Evolutionary conservation across 2,797 vertebrate genomes (phyloP), one percentile per base, ranked within the genome.

Genomic region (Dermochelys coriacea): DNA sequence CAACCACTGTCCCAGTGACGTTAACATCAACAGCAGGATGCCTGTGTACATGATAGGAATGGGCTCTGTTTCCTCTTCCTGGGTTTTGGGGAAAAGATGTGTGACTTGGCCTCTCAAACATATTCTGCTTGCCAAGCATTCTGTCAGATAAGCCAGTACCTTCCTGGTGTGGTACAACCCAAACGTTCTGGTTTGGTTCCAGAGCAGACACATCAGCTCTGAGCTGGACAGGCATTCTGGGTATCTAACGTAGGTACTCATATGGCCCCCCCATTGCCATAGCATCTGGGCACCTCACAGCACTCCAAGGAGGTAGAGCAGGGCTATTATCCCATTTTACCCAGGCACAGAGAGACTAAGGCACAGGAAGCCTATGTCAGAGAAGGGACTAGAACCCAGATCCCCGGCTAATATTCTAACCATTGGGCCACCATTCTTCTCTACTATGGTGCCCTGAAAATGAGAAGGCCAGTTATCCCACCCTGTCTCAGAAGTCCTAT

Each of bases 281-380:
- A 7, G 41, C 12, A 45, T 45, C 41, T 68, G 21, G 16, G 41
- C 25, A 15, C 0, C 1, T 54, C 71, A 29, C 1, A n/a, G 74
- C n/a, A 87, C 86, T 41, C 84, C 64, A 8, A 9, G 0, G 2
- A 54, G 45, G 25, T 1, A 12, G 41, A 34, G 23, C 27, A 31
- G 1, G 4, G 49, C 49, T 50, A 31, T 12, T 21, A 80, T 49
- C 2, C 59, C 18, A 2, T 51, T 82, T 61, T 55, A n/a, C 25
- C 23, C 37, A 89, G 54, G 47, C 5, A 25, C 29, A 87, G 6
- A 25, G 27, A 80, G n/a, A 82, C 12, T 93, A 82, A 85, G 37
- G 45, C 74, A 77, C 8, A 31, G 74, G 45, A 75, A 47, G 41
- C 25, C 41, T 75, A 21, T 29, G 25, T 75, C 14, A 75, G 25